These are phyloP conservation scores for Potamarius usumacintae DNA, from an alignment of 2,113 vertebrate species.

Conservation along the genomic window DNA sequence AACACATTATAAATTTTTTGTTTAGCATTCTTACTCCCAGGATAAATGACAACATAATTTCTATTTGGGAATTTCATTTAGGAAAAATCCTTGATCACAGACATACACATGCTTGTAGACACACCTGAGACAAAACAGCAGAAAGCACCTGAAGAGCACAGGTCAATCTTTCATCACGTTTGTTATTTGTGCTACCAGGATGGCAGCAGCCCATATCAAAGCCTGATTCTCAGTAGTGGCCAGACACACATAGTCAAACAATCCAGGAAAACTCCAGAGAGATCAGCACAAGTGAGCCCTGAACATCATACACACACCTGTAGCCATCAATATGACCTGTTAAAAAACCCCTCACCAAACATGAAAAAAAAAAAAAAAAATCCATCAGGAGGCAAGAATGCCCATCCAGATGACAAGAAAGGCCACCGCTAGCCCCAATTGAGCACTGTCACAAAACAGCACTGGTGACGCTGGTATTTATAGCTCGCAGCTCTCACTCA, in stretches of 20 bases:
- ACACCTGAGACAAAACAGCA: slow-evolving; percentile 61
- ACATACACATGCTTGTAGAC: not conserved
- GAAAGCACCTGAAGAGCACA: slow-evolving; percentile 62
- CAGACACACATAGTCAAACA: not conserved
- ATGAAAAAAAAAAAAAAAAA: slow-evolving; percentile 62
- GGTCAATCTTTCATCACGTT: slow-evolving; percentile 75
- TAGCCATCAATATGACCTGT: slow-evolving; percentile 55
- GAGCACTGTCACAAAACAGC: slow-evolving; percentile 60
- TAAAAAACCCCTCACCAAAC: slow-evolving; percentile 45
- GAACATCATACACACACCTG: slow-evolving; percentile 69
- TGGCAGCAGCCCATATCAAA: slow-evolving; percentile 67
- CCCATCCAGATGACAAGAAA: slow-evolving; percentile 65
- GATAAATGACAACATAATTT: not conserved
- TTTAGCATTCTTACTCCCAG: not conserved
- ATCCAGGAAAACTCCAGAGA: not conserved
- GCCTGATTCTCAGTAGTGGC: slow-evolving; percentile 8
- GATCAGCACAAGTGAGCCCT: slow-evolving; percentile 58
- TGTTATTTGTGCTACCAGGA: slow-evolving; percentile 60
- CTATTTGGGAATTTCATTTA: not conserved
- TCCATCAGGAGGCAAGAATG: slow-evolving; percentile 66
- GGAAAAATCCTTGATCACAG: slow-evolving; percentile 15
- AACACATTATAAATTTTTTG: not conserved
- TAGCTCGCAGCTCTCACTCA: slow-evolving; percentile 60
- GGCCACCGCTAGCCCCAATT: slow-evolving; percentile 39
- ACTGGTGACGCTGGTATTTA: slow-evolving; percentile 62